Base-by-base conservation (phyloP, 2,113 vertebrate species). In the Ctenomys sociabilis region DNA sequence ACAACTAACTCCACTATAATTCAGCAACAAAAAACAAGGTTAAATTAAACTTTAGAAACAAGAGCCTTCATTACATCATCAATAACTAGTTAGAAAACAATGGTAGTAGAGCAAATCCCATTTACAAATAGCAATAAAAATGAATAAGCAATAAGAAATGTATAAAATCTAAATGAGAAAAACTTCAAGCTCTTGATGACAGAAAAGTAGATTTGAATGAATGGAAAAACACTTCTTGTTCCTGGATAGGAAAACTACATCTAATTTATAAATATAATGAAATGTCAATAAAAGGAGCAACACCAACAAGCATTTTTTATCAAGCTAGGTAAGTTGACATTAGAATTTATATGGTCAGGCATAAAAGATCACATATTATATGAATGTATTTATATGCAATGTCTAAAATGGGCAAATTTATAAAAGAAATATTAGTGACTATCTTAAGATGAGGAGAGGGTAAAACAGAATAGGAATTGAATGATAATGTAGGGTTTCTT, bases 291-390 rank as follows among this genome's bases (percentile, higher is more conserved):
- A 81, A 95, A 94, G 52, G 19, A 89, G 37, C 26, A 66, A n/a
- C 2, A 89, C 54, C 19, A 66, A n/a, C 5, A 63, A 84, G 19
- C n/a, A 80, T 61, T 81, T 80, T 92, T 85, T 57, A 78, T 68
- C 30, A 40, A 63, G 28, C 22, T 61, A 66, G 19, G 28, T 72
- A 86, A 91, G 21, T 2, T 84, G 70, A 6, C n/a, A 77, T 57
- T 92, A 75, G 88, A 88, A 95, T 88, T n/a, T 57, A 88, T 68
- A 88, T 13, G 2, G 49, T 7, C 14, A n/a, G n/a, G 72, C 95
- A 96, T 45, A 91, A 94, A 88, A 80, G 35, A 84, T 40, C 28
- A 90, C 28, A 59, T 64, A 59, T 21, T 88, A 6, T 63, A 72
- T 73, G n/a, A 30, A 28, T 81, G 43, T 45, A 92, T 85, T 75